phyloP scores from a whole-genome alignment of 2,797 vertebrate species.

The Chlorospingus semifuscus region DNA sequence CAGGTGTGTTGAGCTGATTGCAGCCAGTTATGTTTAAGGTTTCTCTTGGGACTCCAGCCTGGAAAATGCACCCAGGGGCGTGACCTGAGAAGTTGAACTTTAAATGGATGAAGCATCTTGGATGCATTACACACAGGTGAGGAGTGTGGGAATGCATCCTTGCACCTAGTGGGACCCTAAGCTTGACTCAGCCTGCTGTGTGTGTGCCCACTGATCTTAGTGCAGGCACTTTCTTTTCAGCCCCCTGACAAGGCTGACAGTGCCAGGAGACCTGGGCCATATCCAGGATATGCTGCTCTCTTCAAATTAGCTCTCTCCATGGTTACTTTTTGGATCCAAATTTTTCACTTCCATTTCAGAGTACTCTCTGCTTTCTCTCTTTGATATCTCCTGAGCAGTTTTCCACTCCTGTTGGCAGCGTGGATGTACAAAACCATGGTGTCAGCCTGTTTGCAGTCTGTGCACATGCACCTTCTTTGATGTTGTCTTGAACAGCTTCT shows the following conservation, averaged over 20 bases:
- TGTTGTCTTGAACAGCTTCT: not conserved
- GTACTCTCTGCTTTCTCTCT: not conserved
- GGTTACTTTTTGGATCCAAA: not conserved
- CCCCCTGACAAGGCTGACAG: not conserved
- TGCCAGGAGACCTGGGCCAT: not conserved
- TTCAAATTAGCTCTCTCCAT: not conserved
- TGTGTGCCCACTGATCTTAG: not conserved
- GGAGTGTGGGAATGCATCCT: not conserved
- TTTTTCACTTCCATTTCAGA: constrained; percentile 13
- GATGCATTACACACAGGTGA: not conserved
- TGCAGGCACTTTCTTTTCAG: not conserved
- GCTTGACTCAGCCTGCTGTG: not conserved
- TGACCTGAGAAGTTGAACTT: not conserved
- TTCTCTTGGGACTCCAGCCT: not conserved
- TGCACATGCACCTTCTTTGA: not conserved
- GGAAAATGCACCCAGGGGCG: not conserved
- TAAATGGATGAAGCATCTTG: not conserved
- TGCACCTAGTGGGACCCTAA: not conserved
- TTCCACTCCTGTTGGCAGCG: not conserved
- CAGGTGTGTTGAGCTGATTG: not conserved
- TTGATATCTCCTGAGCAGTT: not conserved
- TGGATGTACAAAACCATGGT: not conserved
- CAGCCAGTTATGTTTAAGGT: not conserved
- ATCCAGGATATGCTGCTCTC: not conserved
- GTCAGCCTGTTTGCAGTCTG: constrained; percentile 19